Conservation (phyloP, 2,888 invertebrate genomes). For the Eupelmus urozonus region DNA sequence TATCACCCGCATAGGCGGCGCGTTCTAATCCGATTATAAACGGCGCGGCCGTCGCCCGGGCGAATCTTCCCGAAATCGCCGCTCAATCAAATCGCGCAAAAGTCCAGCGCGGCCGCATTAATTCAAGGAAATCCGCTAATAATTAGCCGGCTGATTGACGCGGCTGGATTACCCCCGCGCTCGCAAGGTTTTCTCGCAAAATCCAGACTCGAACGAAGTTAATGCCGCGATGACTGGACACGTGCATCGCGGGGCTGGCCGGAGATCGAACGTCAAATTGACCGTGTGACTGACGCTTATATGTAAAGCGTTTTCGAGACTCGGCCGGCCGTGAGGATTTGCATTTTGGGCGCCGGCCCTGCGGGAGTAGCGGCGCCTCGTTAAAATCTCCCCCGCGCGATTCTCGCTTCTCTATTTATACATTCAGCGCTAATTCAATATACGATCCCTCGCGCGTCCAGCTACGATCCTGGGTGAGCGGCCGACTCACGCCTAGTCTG, state of each 20-base stretch:
- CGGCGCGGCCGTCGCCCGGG: no score
- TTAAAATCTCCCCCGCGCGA: slow-evolving; percentile 59
- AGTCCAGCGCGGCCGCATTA: slow-evolving; percentile 11
- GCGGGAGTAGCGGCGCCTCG: slow-evolving; percentile 41
- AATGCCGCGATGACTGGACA: slow-evolving; percentile 36
- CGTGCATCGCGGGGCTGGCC: neutral
- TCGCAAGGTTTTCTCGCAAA: slow-evolving; percentile 53
- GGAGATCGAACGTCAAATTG: slow-evolving; percentile 59
- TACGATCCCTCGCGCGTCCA: slow-evolving; percentile 57
- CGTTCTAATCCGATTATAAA: slow-evolving; percentile 31
- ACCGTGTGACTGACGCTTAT: slow-evolving; percentile 59
- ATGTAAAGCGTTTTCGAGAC: slow-evolving; percentile 56
- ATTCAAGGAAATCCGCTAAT: slow-evolving; percentile 54
- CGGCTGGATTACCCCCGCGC: neutral
- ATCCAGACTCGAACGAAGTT: slow-evolving; percentile 48
- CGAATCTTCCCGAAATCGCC: slow-evolving; percentile 20
- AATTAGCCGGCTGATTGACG: slow-evolving; percentile 58
- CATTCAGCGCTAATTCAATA: slow-evolving; percentile 65
- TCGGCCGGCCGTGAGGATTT: slow-evolving; percentile 32
- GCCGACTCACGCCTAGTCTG: slow-evolving; percentile 29
- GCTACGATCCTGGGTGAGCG: slow-evolving; percentile 1
- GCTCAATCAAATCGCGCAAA: neutral
- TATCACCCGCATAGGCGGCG: neutral
- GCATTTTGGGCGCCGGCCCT: slow-evolving; percentile 39
- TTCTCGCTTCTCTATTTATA: slow-evolving; percentile 61